Evolutionary conservation across 2,113 vertebrate species (phyloP), one percentile per base, ranked within the genome.

Genomic region (Xenopus laevis): DNA sequence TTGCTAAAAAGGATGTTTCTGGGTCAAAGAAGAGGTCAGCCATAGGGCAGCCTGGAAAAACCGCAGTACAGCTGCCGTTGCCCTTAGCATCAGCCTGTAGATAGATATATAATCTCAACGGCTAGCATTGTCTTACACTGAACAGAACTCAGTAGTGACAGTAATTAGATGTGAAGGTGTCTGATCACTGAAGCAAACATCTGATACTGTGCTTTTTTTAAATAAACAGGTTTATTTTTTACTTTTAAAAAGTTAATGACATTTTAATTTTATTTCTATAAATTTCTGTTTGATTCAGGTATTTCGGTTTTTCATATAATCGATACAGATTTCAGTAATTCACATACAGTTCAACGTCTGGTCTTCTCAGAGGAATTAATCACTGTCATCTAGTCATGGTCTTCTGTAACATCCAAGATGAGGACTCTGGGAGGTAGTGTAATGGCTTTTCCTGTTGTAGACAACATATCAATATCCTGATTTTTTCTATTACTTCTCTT

Each of bases 1-100:
- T 17, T 68, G 71, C 52, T 68, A 68, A 74, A 69, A 47, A 67
- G 65, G 10, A n/a, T 78, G 27, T 68, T 71, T 61, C 77, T 72
- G 79, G 63, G 40, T 52, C 69, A 81, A 47, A 53, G 58, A 66
- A 63, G 66, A 59, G 55, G 71, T 78, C 55, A 78, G 47, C 46
- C 21, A 70, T 59, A 57, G 74, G 74, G 66, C 74, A 77, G 74
- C 67, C 17, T 8, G 16, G 2, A 67, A 66, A 75, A 70, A 33
- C 46, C 20, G 13, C 13, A 65, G 20, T 62, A 63, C 68, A 79
- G 78, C 68, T 79, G 63, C 61, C 61, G 63, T 64, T 58, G 59
- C 68, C 65, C 57, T 23, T 63, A 68, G 74, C 74, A 63, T 57
- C 30, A 33, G 13, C 7, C 53, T 10, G 57, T 16, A 12, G 21